phyloP scores from a whole-genome alignment of 2,113 vertebrate genomes.

The Atlantisia rogersi region DNA sequence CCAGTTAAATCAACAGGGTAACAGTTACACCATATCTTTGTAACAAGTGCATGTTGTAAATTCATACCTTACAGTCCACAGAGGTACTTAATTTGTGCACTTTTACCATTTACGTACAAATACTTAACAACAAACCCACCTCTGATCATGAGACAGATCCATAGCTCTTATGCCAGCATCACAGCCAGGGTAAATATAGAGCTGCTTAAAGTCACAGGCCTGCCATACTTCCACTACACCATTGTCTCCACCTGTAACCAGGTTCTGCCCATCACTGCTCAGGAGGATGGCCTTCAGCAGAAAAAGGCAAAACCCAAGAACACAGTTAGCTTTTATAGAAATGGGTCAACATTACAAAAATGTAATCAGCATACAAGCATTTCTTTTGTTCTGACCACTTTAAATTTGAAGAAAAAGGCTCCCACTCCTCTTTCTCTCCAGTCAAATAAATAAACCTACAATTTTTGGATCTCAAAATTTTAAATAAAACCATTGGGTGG shows the following conservation, averaged over 20 bases:
- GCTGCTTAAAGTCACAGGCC: constrained; percentile 98
- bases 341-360: neutral
- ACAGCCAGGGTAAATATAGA: constrained; percentile 98
- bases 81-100: neutral
- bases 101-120: neutral
- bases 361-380: neutral
- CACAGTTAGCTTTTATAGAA: neutral
- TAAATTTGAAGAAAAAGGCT: neutral
- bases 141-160: constrained; percentile 99
- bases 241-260: constrained; percentile 98
- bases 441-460: neutral
- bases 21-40: neutral
- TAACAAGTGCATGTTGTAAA: neutral
- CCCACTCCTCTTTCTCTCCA: neutral
- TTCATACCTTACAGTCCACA: neutral
- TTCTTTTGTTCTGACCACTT: neutral
- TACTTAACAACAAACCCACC: constrained; percentile 73
- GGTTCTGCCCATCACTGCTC: constrained; percentile 97
- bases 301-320: neutral
- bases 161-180: constrained; percentile 98
- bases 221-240: constrained; percentile 99
- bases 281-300: constrained; percentile 88
- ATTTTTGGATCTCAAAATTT: neutral
- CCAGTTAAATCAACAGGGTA: neutral
- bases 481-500: neutral